Evolutionary conservation across 2,113 vertebrate genomes (phyloP), one percentile per base, ranked within the genome.

Genomic region (Nerophis ophidion): DNA sequence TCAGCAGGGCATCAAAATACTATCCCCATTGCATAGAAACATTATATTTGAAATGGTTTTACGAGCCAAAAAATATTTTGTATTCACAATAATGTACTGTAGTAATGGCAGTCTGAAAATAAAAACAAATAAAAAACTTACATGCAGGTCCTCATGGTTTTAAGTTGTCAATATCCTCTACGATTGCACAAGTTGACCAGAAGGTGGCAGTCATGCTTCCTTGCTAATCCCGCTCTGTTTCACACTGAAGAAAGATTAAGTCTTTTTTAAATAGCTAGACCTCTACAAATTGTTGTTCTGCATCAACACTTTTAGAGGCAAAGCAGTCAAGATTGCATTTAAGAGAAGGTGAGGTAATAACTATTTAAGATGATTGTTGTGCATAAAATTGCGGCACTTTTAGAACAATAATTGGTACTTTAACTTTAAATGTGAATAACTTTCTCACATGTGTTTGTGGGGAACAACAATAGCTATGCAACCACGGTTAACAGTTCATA

Each of bases 181-280:
- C 58, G 48, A 17, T 71, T 69, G 36, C 58, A 3, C 0, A 0
- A 12, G 14, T 56, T 47, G 44, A 68, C 84, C 84, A 83, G 12
- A 61, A 48, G 72, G 80, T 76, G 83, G 79, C 84, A 83, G 77
- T 70, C 60, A 63, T 6, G 53, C 70, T 68, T 79, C 85, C 63
- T 74, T 4, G 1, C 45, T 59, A 38, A n/a, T 10, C 48, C n/a
- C 33, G 42, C 49, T 9, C 2, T 7, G 14, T 34, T 54, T 16
- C 34, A 7, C 44, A 48, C 13, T 10, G 44, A 9, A 46, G 16
- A 50, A 35, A 38, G 44, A 70, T 65, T 83, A 51, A 66, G 55
- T 45, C 51, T 66, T n/a, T 33, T 52, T 66, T 68, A 67, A 78
- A 76, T 72, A 76, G 69, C 67, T 48, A 33, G 10, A 70, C 67